A percentile compares a stretch with the other conserved stretches of the same genome.
These are phyloP conservation scores for Telmatherina bonti DNA, from an alignment of 2,797 vertebrate species.

Conservation along the genomic window DNA sequence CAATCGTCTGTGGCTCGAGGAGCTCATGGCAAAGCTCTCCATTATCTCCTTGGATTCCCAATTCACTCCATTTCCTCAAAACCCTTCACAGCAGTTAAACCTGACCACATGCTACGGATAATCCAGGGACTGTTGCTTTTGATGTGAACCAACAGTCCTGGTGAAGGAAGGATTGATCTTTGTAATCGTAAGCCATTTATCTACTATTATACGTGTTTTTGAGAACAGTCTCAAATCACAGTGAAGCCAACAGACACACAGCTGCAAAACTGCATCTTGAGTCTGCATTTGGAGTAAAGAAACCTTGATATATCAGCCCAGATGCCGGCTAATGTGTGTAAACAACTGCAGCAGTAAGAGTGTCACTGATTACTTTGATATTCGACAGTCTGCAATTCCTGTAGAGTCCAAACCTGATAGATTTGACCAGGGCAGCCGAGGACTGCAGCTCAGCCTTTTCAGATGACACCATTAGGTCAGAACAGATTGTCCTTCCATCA, in stretches of 20 bases:
- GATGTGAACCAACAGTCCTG: slow-evolving; percentile 8
- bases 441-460: slow-evolving; percentile 31
- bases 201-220: slow-evolving; percentile 21
- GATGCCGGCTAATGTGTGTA: slow-evolving; percentile 50
- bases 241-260: slow-evolving; percentile 13
- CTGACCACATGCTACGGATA: slow-evolving; percentile 1
- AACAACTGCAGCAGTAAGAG: slow-evolving; percentile 45
- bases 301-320: slow-evolving; percentile 33
- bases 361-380: slow-evolving; percentile 38
- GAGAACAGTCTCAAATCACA: slow-evolving; percentile 33
- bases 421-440: slow-evolving; percentile 19
- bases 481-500: slow-evolving; percentile 62
- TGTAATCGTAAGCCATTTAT: slow-evolving; percentile 25
- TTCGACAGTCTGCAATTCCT: slow-evolving; percentile 35
- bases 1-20: slow-evolving; percentile 12
- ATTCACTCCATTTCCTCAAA: slow-evolving; percentile 5
- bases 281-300: slow-evolving; percentile 27
- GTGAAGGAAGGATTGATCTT: slow-evolving; percentile 21
- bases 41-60: slow-evolving; percentile 16
- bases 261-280: slow-evolving; percentile 18
- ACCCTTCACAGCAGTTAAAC: not conserved
- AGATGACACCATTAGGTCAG: slow-evolving; percentile 63
- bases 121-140: slow-evolving; percentile 13
- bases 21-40: slow-evolving; percentile 6
- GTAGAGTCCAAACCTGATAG: slow-evolving; percentile 41